phyloP scores from a whole-genome alignment of 2,888 invertebrate species.

The Zaprionus lineosus region DNA sequence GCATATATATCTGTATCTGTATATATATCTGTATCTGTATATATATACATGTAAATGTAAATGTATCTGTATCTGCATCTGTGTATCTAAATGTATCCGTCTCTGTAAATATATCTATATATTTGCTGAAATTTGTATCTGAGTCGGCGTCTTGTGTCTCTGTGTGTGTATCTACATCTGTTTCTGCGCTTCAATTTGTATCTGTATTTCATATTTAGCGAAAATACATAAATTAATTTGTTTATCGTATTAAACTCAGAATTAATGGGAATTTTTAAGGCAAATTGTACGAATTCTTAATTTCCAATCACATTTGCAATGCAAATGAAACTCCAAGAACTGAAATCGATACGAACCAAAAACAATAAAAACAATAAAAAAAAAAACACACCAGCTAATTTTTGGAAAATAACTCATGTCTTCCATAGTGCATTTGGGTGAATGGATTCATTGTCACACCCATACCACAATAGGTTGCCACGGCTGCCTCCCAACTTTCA shows the following conservation, averaged over 20 bases:
- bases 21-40: too few relatives aligned
- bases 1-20: too few relatives aligned
- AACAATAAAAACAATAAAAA: too few relatives aligned
- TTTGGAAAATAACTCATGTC: constrained; percentile 3
- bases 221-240: constrained; percentile 38
- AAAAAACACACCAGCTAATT: neutral
- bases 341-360: constrained; percentile 25
- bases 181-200: constrained; percentile 3
- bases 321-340: constrained; percentile 36
- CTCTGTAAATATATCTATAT: too few relatives aligned
- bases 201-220: constrained; percentile 12
- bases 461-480: constrained; percentile 8
- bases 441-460: neutral
- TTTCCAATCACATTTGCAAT: constrained; percentile 46
- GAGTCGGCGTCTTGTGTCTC: too few relatives aligned
- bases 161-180: too few relatives aligned
- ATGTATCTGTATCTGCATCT: too few relatives aligned
- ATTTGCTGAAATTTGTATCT: too few relatives aligned
- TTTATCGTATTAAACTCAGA: constrained; percentile 27
- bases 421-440: constrained; percentile 1
- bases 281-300: constrained; percentile 29
- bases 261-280: constrained; percentile 40
- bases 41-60: too few relatives aligned
- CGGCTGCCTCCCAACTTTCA: constrained; percentile 41
- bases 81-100: too few relatives aligned